Evolutionary conservation across 2,797 vertebrate genomes (phyloP).

Genomic region (Falco naumanni): DNA sequence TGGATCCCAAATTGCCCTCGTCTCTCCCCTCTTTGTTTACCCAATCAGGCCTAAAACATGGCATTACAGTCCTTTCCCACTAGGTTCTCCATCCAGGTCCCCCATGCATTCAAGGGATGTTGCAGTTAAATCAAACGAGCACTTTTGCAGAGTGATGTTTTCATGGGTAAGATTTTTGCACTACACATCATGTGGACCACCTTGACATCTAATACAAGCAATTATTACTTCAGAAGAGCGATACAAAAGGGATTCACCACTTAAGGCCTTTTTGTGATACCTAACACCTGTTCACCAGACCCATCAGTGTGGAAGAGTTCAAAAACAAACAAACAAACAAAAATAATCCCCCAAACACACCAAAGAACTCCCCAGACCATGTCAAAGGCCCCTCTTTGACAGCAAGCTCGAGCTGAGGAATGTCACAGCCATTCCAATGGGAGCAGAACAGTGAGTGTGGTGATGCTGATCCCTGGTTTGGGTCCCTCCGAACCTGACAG

Average conservation of each 20-base stretch:
- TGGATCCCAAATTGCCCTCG: neutral
- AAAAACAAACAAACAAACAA: neutral
- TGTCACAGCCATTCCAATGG: neutral
- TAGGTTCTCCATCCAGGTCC: neutral
- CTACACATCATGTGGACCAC: neutral
- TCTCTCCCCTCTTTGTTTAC: neutral
- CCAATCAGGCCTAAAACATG: accelerated
- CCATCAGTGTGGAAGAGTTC: neutral
- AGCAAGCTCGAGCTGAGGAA: neutral
- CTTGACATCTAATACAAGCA: neutral
- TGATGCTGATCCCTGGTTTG: neutral
- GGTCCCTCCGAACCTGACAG: neutral
- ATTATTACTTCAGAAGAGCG: conserved; percentile 9
- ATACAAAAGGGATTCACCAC: conserved; percentile 2
- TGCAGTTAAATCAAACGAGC: neutral
- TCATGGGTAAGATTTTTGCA: neutral
- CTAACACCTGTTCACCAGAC: neutral
- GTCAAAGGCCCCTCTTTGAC: neutral
- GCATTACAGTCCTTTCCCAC: neutral
- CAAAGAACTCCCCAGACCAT: neutral
- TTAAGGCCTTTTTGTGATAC: conserved; percentile 8
- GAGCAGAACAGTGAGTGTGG: neutral
- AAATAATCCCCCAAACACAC: no score
- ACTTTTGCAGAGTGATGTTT: neutral
- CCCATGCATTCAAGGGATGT: neutral